These are phyloP conservation scores for Agrotis clavis DNA, from an alignment of 2,888 invertebrate species.

Conservation along the genomic window DNA sequence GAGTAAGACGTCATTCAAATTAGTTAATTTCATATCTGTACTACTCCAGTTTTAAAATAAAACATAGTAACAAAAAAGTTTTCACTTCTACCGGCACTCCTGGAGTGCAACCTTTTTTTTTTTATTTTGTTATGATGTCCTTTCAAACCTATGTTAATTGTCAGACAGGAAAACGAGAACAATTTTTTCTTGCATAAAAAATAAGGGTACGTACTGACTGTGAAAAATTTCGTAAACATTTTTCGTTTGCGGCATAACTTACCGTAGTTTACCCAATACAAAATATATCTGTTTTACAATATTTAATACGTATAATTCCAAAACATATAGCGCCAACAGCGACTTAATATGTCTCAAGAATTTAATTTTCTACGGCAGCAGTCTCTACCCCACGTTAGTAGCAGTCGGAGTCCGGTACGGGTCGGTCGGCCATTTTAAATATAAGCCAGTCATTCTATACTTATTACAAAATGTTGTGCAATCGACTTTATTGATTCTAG, in stretches of 20 bases:
- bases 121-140: neutral
- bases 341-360: conserved; percentile 24
- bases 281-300: neutral
- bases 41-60: too few relatives aligned
- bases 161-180: too few relatives aligned
- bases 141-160: neutral
- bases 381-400: conserved; percentile 87
- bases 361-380: conserved; percentile 50
- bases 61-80: too few relatives aligned
- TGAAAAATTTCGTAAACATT: neutral
- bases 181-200: neutral
- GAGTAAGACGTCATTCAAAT: too few relatives aligned
- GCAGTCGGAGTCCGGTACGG: conserved; percentile 67
- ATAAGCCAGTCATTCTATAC: conserved; percentile 58
- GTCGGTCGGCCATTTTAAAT: conserved; percentile 68
- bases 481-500: conserved; percentile 63
- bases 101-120: too few relatives aligned
- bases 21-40: too few relatives aligned
- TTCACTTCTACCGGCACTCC: too few relatives aligned
- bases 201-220: neutral
- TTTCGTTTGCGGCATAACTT: too few relatives aligned
- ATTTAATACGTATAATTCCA: neutral
- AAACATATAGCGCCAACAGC: conserved; percentile 25
- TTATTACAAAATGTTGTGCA: conserved; percentile 79
- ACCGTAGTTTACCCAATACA: neutral